A percentile compares a stretch with the other conserved stretches of the same genome.
Conservation (phyloP, 2,113 vertebrate species). For the Stegostoma tigrinum region DNA sequence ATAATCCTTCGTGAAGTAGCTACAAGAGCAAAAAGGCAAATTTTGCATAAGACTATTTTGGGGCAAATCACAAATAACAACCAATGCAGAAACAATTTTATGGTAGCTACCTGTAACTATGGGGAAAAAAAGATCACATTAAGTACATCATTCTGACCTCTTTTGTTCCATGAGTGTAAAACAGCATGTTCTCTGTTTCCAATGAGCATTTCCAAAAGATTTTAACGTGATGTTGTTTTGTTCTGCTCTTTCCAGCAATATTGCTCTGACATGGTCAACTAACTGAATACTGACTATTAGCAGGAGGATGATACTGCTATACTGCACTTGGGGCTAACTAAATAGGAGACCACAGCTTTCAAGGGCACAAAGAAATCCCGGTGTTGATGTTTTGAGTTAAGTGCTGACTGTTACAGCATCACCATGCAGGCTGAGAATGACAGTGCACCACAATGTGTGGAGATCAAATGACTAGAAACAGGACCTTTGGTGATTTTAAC, state of each 20-base stretch:
- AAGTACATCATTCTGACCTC: background rate
- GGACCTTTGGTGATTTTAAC: background rate
- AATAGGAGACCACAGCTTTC: background rate
- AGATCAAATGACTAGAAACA: background rate
- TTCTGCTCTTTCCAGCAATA: background rate
- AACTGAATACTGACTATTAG: background rate
- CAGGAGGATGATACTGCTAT: background rate
- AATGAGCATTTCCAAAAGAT: background rate
- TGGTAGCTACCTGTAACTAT: background rate
- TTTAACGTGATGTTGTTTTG: background rate
- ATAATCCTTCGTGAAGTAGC: background rate
- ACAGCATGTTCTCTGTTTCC: background rate
- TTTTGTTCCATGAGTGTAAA: background rate
- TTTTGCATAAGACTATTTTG: background rate
- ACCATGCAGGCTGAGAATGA: background rate
- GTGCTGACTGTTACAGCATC: background rate
- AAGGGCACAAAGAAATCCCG: background rate
- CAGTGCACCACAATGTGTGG: constrained; percentile 6
- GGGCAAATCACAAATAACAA: background rate
- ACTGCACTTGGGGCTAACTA: background rate
- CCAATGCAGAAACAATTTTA: background rate
- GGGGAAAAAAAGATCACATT: background rate
- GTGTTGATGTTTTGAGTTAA: background rate
- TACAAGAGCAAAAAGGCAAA: background rate
- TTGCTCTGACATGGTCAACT: background rate